Conservation (phyloP, 2,113 vertebrate genomes). For the Eptesicus fuscus region DNA sequence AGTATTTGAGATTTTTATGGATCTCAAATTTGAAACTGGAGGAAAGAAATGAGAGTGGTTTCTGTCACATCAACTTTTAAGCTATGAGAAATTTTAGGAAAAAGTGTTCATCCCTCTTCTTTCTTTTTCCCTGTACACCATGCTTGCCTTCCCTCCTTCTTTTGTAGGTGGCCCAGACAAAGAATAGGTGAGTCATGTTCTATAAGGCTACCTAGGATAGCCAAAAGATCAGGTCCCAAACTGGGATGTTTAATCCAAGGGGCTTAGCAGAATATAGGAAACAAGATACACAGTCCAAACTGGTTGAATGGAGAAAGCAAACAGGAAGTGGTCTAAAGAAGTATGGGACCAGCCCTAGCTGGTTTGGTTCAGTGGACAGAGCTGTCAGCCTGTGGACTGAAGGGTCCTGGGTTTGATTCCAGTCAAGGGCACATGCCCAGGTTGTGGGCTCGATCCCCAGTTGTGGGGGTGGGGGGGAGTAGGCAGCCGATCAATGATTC, state of each 20-base stretch:
- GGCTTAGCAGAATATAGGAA: background rate
- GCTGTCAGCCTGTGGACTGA: too few relatives aligned
- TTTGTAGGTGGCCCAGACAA: background rate
- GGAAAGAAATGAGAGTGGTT: background rate
- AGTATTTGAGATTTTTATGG: background rate
- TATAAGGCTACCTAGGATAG: background rate
- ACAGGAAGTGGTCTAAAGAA: background rate
- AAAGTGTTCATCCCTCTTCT: background rate
- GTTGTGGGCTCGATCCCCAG: too few relatives aligned
- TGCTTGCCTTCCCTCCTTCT: background rate
- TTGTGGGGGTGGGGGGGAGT: too few relatives aligned
- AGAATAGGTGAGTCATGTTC: background rate
- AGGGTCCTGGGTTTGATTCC: too few relatives aligned
- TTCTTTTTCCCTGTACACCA: background rate
- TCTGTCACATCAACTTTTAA: background rate
- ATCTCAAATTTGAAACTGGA: background rate
- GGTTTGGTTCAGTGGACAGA: too few relatives aligned
- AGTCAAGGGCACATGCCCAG: too few relatives aligned
- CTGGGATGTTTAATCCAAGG: background rate
- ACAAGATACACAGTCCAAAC: background rate
- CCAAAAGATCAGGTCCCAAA: background rate
- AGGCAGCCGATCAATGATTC: too few relatives aligned
- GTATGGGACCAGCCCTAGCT: too few relatives aligned
- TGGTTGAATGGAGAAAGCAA: background rate
- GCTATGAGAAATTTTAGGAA: background rate